Evolutionary conservation across 1,140 invertebrate species (phyloP), one percentile per base, ranked within the genome.

Genomic region (Aphaenogaster rudis): DNA sequence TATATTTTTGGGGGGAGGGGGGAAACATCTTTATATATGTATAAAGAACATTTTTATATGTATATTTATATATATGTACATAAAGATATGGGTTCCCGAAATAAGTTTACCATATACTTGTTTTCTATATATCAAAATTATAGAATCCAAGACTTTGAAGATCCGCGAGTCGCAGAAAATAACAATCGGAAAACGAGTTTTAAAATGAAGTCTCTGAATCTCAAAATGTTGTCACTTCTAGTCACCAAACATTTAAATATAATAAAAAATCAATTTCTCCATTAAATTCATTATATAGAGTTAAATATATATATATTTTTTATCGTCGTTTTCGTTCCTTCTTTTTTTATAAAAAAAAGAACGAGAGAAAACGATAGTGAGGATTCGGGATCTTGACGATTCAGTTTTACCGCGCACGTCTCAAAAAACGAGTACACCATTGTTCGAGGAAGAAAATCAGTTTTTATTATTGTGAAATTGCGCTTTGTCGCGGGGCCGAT

Each of bases 401-500:
- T 57, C 13, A 8, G 50, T 33, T 61, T 48, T 36, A 59, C 28
- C 48, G 54, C 66, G 36, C 79, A 52, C 63, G 36, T 67, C 9
- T 8, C 7, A 21, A 74, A 59, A 69, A 59, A 3, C 39, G 50
- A 6, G n/a, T 5, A 17, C 13, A 50, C 11, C 42, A 4, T 72
- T 17, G 28, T 48, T 28, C 42, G 17, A 36, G n/a, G 17, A 2
- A 48, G 39, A 61, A 59, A 61, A 59, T 28, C 13, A n/a, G 52
- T 61, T 28, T 61, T 28, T 50, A 15, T 67, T n/a, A 67, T 67
- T 6, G 36, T 76, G 3, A 45, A 59, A 57, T 50, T 48, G 69
- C 28, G 80, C 69, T 88, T 92, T 93, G 92, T 94, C 94, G 90
- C 91, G 80, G 86, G 91, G 94, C 92, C 94, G 92, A 96, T 96